Conservation (phyloP, 2,888 invertebrate species). For the Branchellion lobata region DNA sequence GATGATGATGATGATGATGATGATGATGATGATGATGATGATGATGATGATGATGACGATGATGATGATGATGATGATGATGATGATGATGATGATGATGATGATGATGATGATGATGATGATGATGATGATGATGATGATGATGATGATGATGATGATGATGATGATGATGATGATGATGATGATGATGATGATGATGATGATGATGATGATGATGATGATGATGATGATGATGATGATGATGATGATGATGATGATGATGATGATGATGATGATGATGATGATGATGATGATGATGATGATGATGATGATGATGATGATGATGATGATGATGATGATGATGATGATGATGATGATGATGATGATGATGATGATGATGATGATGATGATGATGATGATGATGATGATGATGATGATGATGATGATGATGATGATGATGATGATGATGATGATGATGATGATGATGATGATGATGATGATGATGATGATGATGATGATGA, state of each 20-base stretch:
- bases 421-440: conserved; percentile 27
- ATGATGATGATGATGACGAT: conserved; percentile 44
- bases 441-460: conserved; percentile 30
- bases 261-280: background rate
- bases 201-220: conserved; percentile 39
- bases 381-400: conserved; percentile 18
- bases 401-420: conserved; percentile 25
- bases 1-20: conserved; percentile 44
- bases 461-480: conserved; percentile 33
- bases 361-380: conserved; percentile 18
- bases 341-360: background rate
- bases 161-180: conserved; percentile 42
- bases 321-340: background rate
- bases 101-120: conserved; percentile 38
- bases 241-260: conserved; percentile 25
- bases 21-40: conserved; percentile 40
- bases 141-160: conserved; percentile 39
- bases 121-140: conserved; percentile 30
- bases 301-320: background rate
- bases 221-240: conserved; percentile 41
- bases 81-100: conserved; percentile 39
- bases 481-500: conserved; percentile 34
- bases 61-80: conserved; percentile 39
- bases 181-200: conserved; percentile 36
- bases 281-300: conserved; percentile 15